Evolutionary conservation across 2,888 invertebrate species (phyloP).

Genomic region (Pheosia tremula): DNA sequence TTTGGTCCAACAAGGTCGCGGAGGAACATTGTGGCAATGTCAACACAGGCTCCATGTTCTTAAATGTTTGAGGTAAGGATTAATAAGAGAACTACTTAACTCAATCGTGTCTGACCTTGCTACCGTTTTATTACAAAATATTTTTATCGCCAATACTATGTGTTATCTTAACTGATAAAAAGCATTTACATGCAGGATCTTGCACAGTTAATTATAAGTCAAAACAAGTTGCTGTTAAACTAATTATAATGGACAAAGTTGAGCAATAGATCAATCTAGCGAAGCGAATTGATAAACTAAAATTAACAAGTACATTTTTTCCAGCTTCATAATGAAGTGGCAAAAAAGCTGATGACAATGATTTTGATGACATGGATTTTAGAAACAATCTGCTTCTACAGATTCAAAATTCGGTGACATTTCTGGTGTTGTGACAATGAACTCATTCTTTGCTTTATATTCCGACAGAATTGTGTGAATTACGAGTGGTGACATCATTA

Average conservation of each 20-base stretch:
- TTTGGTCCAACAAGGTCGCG: slow-evolving; percentile 39
- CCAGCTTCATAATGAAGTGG: not conserved
- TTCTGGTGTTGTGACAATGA: slow-evolving; percentile 10
- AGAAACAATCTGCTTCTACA: slow-evolving; percentile 5
- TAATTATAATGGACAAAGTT: not conserved
- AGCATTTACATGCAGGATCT: slow-evolving; percentile 4
- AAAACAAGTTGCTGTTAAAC: not conserved
- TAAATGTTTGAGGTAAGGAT: slow-evolving; percentile 11
- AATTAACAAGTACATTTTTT: not conserved
- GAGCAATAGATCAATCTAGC: not conserved
- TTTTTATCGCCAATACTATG: not conserved
- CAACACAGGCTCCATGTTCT: not conserved
- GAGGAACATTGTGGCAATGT: slow-evolving; percentile 30
- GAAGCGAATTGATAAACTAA: not conserved
- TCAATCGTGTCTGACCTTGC: not conserved
- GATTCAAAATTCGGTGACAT: slow-evolving; percentile 11
- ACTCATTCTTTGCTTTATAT: slow-evolving; percentile 11
- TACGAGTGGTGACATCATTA: slow-evolving; percentile 49
- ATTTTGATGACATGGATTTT: not conserved
- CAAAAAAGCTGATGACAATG: not conserved
- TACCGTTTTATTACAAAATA: not conserved
- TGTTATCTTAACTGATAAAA: not conserved
- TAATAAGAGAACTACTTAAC: not conserved
- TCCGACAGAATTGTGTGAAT: slow-evolving; percentile 14
- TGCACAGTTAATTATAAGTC: not conserved